phyloP scores from a whole-genome alignment of 2,888 invertebrate species.

The Lepeophtheirus nordmannii region DNA sequence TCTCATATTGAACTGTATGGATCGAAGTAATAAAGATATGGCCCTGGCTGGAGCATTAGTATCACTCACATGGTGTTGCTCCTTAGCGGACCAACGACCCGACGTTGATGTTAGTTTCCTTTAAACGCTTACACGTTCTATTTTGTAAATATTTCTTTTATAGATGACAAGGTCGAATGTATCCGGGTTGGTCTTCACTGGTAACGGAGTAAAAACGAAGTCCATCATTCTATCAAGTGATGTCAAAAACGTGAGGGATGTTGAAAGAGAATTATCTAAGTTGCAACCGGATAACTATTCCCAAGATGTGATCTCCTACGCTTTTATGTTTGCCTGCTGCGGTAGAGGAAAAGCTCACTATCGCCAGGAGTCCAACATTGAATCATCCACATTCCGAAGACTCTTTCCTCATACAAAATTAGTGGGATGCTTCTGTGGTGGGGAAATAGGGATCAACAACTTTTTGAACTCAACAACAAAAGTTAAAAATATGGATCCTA shows the following conservation, averaged over 20 bases:
- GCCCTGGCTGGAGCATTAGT: not conserved
- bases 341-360: constrained; percentile 15
- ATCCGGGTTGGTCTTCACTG: not conserved
- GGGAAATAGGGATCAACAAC: constrained; percentile 3
- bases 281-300: not conserved
- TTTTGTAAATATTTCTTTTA: not conserved
- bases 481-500: no score
- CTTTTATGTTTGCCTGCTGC: constrained; percentile 24
- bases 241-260: not conserved
- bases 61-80: not conserved
- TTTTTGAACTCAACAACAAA: no score
- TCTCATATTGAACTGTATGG: not conserved
- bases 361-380: constrained; percentile 3
- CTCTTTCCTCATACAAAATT: constrained; percentile 12
- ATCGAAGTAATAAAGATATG: not conserved
- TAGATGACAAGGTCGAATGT: not conserved
- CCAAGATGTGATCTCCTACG: not conserved
- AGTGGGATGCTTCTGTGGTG: constrained; percentile 18
- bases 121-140: not conserved
- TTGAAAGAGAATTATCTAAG: not conserved
- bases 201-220: not conserved
- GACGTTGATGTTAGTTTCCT: not conserved
- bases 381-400: constrained; percentile 7
- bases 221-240: not conserved
- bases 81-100: not conserved